These are phyloP conservation scores for Aleiodes leptofemur DNA, from an alignment of 2,888 invertebrate species.

Conservation along the genomic window DNA sequence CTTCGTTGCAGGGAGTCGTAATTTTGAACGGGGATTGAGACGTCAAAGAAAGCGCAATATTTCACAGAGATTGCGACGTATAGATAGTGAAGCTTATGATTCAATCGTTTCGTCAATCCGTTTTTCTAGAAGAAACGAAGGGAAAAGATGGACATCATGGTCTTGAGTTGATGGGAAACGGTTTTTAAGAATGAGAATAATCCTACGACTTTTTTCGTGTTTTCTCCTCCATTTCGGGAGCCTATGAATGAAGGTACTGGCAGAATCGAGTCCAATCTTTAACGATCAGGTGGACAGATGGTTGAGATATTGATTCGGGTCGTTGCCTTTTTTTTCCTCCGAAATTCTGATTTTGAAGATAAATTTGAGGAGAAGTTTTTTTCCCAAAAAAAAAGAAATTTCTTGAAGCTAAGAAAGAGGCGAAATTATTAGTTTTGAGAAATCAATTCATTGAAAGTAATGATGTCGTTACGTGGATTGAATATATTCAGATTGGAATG, in stretches of 20 bases:
- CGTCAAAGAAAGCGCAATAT: constrained; percentile 69
- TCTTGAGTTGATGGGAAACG: constrained; percentile 12
- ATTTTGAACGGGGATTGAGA: constrained; percentile 68
- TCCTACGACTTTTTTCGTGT: constrained; percentile 60
- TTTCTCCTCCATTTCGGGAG: constrained; percentile 36
- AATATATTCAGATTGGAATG: too few species aligned
- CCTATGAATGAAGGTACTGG: constrained; percentile 2
- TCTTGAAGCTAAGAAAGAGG: too few species aligned
- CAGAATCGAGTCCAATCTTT: constrained; percentile 6
- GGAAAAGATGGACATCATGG: constrained; percentile 30
- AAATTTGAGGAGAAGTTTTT: too few species aligned
- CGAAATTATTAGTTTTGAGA: too few species aligned
- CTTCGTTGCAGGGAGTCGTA: constrained; percentile 49
- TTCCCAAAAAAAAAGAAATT: too few species aligned
- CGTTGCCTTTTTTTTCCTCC: constrained; percentile 15
- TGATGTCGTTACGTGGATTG: too few species aligned
- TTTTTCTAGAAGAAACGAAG: background rate
- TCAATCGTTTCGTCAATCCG: constrained; percentile 37
- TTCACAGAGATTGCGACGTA: constrained; percentile 69
- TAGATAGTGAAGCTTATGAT: constrained; percentile 59
- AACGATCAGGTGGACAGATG: constrained; percentile 25
- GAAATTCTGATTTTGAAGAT: too few species aligned
- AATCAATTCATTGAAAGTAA: too few species aligned
- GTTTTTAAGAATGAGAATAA: background rate
- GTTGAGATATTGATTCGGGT: background rate